These are phyloP conservation scores for Clarias laeviceps DNA, from an alignment of 2,797 vertebrate genomes.

Conservation along the genomic window DNA sequence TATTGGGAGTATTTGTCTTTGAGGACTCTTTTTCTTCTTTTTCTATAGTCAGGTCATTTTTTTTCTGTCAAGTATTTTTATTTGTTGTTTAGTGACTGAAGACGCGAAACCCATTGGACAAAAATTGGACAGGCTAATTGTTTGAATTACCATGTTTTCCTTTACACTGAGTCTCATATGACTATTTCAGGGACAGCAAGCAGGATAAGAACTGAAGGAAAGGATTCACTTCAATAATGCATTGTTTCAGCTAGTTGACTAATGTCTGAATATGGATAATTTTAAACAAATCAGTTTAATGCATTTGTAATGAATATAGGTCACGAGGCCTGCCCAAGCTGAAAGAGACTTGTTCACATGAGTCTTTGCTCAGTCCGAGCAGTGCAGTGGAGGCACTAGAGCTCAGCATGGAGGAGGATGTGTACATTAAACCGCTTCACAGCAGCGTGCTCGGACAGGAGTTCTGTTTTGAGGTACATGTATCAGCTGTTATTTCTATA, in stretches of 20 bases:
- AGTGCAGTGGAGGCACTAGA: slow-evolving; percentile 88
- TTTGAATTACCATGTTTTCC: neutral
- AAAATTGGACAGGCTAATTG: neutral
- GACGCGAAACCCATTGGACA: neutral
- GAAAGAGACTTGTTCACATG: slow-evolving; percentile 90
- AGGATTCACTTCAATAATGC: slow-evolving; percentile 14
- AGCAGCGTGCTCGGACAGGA: slow-evolving; percentile 94
- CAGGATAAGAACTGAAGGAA: slow-evolving; percentile 1
- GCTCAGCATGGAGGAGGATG: slow-evolving; percentile 85
- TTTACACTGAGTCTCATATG: neutral
- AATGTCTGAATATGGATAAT: neutral
- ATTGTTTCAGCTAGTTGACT: neutral
- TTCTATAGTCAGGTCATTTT: neutral
- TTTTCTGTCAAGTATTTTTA: neutral
- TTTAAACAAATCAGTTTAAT: slow-evolving; percentile 13
- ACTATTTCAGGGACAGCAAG: neutral
- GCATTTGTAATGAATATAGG: slow-evolving; percentile 64
- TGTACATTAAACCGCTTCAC: slow-evolving; percentile 89
- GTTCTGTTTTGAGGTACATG: slow-evolving; percentile 94
- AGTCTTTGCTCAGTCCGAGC: slow-evolving; percentile 88
- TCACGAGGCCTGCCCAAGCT: slow-evolving; percentile 86
- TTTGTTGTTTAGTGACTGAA: no score
- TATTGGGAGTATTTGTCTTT: neutral
- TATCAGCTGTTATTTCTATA: neutral
- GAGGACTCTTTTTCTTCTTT: neutral